phyloP scores from a whole-genome alignment of 2,113 vertebrate species.

The Notiomystis cincta region DNA sequence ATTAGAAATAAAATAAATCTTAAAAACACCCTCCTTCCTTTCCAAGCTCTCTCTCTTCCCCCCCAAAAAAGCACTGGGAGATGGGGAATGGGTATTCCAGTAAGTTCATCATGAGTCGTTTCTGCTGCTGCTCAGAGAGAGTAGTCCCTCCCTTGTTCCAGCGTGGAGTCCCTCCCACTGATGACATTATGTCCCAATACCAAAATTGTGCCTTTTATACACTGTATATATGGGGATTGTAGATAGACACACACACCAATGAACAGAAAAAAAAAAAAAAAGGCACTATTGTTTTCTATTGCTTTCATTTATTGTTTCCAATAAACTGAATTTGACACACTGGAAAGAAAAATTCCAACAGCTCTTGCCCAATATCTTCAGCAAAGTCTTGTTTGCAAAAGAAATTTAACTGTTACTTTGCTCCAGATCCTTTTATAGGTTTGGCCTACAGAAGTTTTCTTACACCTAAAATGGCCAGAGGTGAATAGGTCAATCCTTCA shows the following conservation, averaged over 20 bases:
- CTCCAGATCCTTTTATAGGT: neutral
- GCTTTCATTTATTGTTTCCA: neutral
- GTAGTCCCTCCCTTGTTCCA: neutral
- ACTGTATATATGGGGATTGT: fast-evolving
- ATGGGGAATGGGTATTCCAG: neutral
- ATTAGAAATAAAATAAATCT: neutral
- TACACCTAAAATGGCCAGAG: neutral
- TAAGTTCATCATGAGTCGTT: neutral
- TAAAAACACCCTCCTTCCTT: neutral
- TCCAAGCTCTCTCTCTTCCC: neutral
- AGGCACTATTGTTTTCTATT: neutral
- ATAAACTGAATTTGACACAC: neutral
- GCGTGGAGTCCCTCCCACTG: neutral
- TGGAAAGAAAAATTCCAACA: neutral
- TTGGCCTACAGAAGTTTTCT: conserved; percentile 15
- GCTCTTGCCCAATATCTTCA: neutral
- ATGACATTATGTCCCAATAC: neutral
- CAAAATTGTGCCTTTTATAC: neutral
- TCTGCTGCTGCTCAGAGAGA: neutral
- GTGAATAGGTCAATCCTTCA: conserved; percentile 22
- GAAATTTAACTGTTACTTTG: neutral
- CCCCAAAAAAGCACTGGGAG: neutral
- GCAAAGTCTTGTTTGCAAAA: neutral
- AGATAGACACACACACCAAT: neutral
- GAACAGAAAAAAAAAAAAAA: neutral